Base-by-base conservation (phyloP, 2,888 invertebrate species). In the Lydus trimaculatus region DNA sequence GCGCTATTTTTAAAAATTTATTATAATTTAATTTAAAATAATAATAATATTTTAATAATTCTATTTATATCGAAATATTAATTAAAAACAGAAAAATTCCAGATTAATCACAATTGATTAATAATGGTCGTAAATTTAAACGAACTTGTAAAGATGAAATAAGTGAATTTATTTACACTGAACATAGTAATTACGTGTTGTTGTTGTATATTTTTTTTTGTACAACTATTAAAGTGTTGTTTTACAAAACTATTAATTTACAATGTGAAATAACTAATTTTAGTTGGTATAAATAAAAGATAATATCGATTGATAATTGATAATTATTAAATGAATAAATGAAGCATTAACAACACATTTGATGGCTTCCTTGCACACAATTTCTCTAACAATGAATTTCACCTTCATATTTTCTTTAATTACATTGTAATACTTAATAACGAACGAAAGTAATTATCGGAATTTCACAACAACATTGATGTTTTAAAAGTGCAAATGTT, bases 271-370 rank as follows among this genome's bases (percentile, higher is more conserved):
- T 23, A 52, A 52, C 23, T 52, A 23, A 48, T 48, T 23, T 52
- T 25, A 52, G 5, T 52, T 25, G 25, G 5, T 23, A 9, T 25
- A 52, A 4, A 23, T 52, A 23, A 52, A 52, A 52, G 52, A 52
- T 52, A 52, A 20, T 52, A 63, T 31, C 28, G 20, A 48, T 2
- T 31, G 28, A 31, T 63, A 63, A 63, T 63, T 63, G 52, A 43
- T 43, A 28, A 48, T 48, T 63, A 63, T 58, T 52, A 58, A 64
- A 64, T 39, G 39, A 58, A 58, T 64, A 64, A 64, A 64, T 64
- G 64, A 64, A 64, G 64, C 64, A 58, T 64, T 33, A 58, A 64
- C 33, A 64, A 64, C 58, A 36, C 23, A 33, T 33, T 48, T 64
- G 52, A 52, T 23, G 52, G 8, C 52, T 52, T 52, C 52, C 52